phyloP scores from a whole-genome alignment of 2,113 vertebrate genomes.

The Genyomyrus donnyi region DNA sequence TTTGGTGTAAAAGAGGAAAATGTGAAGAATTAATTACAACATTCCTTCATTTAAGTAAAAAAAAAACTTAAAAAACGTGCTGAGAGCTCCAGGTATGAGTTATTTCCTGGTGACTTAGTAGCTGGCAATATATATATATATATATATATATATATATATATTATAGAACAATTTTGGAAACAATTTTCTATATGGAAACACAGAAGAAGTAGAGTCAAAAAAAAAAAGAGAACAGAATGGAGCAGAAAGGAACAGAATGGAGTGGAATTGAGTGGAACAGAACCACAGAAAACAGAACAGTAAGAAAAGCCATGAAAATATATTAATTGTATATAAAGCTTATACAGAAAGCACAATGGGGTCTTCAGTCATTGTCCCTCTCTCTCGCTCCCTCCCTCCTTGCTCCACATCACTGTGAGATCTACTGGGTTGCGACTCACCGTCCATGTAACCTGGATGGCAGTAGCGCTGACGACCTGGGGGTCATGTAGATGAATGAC shows the following conservation, averaged over 20 bases:
- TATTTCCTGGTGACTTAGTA: neutral
- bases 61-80: neutral
- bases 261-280: neutral
- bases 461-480: constrained; percentile 76
- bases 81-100: neutral
- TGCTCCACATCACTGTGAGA: neutral
- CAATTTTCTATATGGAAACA: neutral
- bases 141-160: no score
- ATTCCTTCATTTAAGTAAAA: neutral
- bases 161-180: neutral
- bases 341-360: neutral
- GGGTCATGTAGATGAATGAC: constrained; percentile 81
- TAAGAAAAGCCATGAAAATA: neutral
- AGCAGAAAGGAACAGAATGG: neutral
- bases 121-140: neutral
- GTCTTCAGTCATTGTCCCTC: neutral
- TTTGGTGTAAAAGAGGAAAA: neutral
- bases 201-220: neutral
- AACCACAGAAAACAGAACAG: neutral
- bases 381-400: neutral
- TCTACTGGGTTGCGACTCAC: constrained; percentile 56
- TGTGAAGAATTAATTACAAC: neutral
- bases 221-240: neutral
- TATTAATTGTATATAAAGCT: neutral
- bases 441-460: constrained; percentile 85